Conservation (phyloP, 2,888 invertebrate genomes). For the Cheilosia vulpina region DNA sequence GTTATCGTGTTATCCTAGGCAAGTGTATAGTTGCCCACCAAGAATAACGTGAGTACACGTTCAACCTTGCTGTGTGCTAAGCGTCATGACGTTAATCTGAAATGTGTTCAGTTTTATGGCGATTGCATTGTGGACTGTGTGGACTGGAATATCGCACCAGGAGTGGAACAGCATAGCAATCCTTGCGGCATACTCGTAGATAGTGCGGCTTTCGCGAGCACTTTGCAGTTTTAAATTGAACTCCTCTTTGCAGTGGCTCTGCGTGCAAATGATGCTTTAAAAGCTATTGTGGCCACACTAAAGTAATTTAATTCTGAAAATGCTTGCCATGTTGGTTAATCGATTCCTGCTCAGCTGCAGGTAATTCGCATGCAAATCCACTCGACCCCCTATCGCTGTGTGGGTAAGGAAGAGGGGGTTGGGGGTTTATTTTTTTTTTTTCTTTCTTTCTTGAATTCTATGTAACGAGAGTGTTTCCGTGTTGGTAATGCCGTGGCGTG, state of each 20-base stretch:
- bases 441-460: neutral
- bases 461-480: neutral
- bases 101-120: conserved; percentile 70
- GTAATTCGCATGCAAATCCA: conserved; percentile 68
- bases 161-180: conserved; percentile 1
- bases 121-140: conserved; percentile 61
- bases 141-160: conserved; percentile 38
- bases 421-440: neutral
- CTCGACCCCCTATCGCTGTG: neutral
- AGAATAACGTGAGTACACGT: conserved; percentile 66
- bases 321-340: conserved; percentile 67
- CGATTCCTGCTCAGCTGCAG: conserved; percentile 69
- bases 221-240: conserved; percentile 62
- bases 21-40: conserved; percentile 26
- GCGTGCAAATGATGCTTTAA: conserved; percentile 69
- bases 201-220: conserved; percentile 59
- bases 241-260: conserved; percentile 55
- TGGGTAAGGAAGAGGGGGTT: neutral
- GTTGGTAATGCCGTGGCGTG: neutral
- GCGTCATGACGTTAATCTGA: conserved; percentile 70
- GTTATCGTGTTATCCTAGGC: conserved; percentile 41
- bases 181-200: conserved; percentile 49
- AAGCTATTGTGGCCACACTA: conserved; percentile 62
- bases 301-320: conserved; percentile 66
- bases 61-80: conserved; percentile 64